phyloP scores from a whole-genome alignment of 64 coral and sea anemone species.

The Actinia equina region DNA sequence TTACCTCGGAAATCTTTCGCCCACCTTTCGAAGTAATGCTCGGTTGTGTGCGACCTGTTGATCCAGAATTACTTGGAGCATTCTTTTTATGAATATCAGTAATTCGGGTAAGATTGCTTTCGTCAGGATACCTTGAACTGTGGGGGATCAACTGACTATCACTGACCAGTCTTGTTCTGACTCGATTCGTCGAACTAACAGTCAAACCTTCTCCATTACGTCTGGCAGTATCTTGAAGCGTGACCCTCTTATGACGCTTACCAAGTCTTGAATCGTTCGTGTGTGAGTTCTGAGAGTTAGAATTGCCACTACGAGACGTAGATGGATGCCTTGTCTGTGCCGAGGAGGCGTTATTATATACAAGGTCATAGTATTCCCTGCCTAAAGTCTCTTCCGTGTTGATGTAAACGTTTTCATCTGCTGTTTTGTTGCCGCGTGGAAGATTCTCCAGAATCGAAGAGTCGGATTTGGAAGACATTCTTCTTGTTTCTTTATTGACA shows the following conservation, averaged over 20 bases:
- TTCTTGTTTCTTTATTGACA: too few relatives aligned
- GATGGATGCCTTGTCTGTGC: background rate
- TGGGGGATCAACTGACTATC: background rate
- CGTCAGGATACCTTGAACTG: background rate
- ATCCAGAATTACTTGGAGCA: background rate
- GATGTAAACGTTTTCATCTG: background rate
- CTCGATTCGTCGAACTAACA: background rate
- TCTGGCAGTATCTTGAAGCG: background rate
- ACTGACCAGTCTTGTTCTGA: background rate
- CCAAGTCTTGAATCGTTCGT: background rate
- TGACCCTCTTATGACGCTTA: background rate
- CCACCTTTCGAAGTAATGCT: background rate
- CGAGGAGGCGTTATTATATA: background rate
- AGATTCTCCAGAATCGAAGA: background rate
- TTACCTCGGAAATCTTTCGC: background rate
- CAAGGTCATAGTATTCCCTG: background rate
- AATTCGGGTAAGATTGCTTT: background rate
- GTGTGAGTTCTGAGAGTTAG: background rate
- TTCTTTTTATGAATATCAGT: background rate
- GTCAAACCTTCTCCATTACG: background rate
- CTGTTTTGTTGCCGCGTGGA: background rate
- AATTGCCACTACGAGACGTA: too few relatives aligned
- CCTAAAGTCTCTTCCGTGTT: background rate
- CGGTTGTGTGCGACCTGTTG: background rate
- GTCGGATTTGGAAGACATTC: background rate